These are phyloP conservation scores for Lagodon rhomboides DNA, from an alignment of 2,797 vertebrate genomes.

Conservation along the genomic window DNA sequence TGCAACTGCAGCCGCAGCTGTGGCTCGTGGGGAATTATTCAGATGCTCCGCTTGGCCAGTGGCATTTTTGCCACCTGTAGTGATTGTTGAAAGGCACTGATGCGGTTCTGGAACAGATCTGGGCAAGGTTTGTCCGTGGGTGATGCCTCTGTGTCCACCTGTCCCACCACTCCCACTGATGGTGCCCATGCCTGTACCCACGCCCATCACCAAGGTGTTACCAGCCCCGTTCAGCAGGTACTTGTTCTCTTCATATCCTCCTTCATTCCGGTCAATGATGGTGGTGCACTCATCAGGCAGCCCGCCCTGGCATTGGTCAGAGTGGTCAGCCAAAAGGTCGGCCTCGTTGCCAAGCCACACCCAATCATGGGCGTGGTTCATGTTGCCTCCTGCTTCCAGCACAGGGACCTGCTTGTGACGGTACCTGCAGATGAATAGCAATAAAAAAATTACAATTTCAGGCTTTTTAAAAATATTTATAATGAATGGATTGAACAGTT, in stretches of 20 bases:
- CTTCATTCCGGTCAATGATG: constrained; percentile 91
- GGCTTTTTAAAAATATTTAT: not conserved
- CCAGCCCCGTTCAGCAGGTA: constrained; percentile 92
- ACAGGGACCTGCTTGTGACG: constrained; percentile 95
- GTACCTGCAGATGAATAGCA: constrained; percentile 79
- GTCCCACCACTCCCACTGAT: constrained; percentile 65
- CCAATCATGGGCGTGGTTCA: constrained; percentile 98
- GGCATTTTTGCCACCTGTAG: constrained; percentile 88
- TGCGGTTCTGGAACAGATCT: constrained; percentile 88
- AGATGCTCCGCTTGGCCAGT: constrained; percentile 85
- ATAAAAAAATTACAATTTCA: not conserved
- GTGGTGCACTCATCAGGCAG: constrained; percentile 92
- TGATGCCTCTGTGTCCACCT: constrained; percentile 77
- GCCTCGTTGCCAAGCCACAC: constrained; percentile 96
- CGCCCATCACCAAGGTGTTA: constrained; percentile 74
- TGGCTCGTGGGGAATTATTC: constrained; percentile 87
- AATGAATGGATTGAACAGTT: not conserved
- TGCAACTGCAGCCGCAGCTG: constrained; percentile 81
- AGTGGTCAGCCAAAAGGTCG: constrained; percentile 90
- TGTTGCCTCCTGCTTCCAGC: constrained; percentile 92
- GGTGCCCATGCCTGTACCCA: constrained; percentile 70
- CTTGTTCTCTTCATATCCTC: constrained; percentile 93
- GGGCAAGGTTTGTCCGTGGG: constrained; percentile 90
- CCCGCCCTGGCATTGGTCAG: constrained; percentile 88
- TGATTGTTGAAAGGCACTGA: constrained; percentile 82